A percentile compares a stretch with the other conserved stretches of the same genome.
Evolutionary conservation across 2,113 vertebrate species (phyloP).

Genomic region (Chaetura pelagica): DNA sequence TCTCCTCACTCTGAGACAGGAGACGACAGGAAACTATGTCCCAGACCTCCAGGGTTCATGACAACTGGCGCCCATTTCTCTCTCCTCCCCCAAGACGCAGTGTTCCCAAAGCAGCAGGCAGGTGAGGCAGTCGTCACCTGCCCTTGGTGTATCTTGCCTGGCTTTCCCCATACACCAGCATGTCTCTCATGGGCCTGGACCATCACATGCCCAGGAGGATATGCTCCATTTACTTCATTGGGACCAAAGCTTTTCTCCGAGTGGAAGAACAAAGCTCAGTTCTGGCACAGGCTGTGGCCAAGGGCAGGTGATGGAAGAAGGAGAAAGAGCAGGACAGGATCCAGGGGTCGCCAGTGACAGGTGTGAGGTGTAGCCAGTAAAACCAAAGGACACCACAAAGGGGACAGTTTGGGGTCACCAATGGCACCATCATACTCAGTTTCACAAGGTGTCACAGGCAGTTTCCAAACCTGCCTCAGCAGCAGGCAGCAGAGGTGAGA

Average conservation of each 20-base stretch:
- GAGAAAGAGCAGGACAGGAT: background rate
- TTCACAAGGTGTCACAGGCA: background rate
- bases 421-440: rapidly evolving
- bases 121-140: background rate
- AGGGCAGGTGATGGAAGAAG: background rate
- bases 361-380: background rate
- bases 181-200: background rate
- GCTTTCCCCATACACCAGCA: no score
- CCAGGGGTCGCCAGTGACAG: background rate
- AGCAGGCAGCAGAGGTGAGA: background rate
- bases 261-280: background rate
- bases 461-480: background rate
- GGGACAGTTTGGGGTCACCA: background rate
- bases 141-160: background rate
- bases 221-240: background rate
- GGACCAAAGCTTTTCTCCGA: rapidly evolving
- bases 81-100: background rate
- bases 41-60: background rate
- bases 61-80: background rate
- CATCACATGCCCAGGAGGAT: background rate
- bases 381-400: background rate
- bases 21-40: background rate
- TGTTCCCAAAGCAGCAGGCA: background rate
- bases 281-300: background rate
- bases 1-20: background rate